These are phyloP conservation scores for Hydra vulgaris DNA, from an alignment of 30 jellyfish, hydroid and myxozoan genomes.

Conservation along the genomic window DNA sequence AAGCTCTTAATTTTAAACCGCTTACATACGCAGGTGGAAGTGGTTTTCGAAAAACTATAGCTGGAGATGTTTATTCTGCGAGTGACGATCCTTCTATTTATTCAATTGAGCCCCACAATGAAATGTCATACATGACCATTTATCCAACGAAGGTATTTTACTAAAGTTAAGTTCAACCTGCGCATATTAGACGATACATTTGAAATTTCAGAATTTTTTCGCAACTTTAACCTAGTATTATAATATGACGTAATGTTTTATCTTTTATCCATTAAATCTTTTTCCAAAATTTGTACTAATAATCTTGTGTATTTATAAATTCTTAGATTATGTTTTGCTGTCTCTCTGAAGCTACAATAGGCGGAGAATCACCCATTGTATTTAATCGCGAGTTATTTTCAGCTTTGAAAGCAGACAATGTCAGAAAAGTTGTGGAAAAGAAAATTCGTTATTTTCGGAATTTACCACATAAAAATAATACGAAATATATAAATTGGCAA, in stretches of 20 bases:
- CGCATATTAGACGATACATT: not conserved
- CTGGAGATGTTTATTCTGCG: conserved; percentile 54
- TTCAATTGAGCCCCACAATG: conserved; percentile 80
- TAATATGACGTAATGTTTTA: too few relatives aligned
- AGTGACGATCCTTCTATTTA: conserved; percentile 84
- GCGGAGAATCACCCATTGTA: conserved; percentile 37
- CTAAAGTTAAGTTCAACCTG: too few relatives aligned
- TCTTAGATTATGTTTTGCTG: conserved; percentile 34
- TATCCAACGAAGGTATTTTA: conserved; percentile 48
- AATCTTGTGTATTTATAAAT: too few relatives aligned
- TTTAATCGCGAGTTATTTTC: conserved; percentile 14
- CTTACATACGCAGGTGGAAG: conserved; percentile 66
- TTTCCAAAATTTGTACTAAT: too few relatives aligned
- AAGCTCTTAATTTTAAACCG: conserved; percentile 32
- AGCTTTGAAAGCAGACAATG: not conserved
- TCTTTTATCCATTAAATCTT: too few relatives aligned
- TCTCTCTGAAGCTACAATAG: not conserved
- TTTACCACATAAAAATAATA: conserved; percentile 12
- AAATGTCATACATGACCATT: conserved; percentile 58
- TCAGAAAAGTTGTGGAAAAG: conserved; percentile 5
- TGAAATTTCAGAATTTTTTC: not conserved
- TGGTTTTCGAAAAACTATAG: conserved; percentile 43
- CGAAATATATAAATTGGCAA: conserved; percentile 29
- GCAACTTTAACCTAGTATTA: too few relatives aligned
- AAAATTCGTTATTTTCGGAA: conserved; percentile 22